Conservation (phyloP, 2,797 vertebrate genomes). For the Gephyroberyx darwinii region DNA sequence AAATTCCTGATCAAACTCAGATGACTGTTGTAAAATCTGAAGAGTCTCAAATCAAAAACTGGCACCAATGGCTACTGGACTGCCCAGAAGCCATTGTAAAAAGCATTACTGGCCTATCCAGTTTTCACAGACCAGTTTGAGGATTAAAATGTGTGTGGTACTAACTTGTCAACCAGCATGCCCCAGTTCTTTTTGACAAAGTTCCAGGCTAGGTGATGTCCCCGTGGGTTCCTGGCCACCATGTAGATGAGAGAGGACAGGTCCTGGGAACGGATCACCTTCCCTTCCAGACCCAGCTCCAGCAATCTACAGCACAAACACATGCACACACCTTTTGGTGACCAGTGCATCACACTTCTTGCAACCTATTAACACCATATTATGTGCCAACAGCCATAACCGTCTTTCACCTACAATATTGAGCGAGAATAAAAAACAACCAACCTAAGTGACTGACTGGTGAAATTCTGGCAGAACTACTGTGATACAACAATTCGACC, state of each 20-base stretch:
- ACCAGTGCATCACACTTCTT: background rate
- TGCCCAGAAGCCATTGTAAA: background rate
- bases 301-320: slow-evolving; percentile 72
- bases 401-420: no score
- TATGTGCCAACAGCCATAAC: background rate
- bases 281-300: slow-evolving; percentile 80
- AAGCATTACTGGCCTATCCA: background rate
- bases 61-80: no score
- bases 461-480: background rate
- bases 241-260: slow-evolving; percentile 74
- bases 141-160: slow-evolving; percentile 37
- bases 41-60: no score
- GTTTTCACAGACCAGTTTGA: background rate
- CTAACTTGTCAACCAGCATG: slow-evolving; percentile 81
- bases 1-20: no score
- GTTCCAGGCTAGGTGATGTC: slow-evolving; percentile 81
- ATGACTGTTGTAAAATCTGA: no score
- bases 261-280: slow-evolving; percentile 81
- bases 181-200: slow-evolving; percentile 85
- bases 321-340: background rate
- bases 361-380: background rate
- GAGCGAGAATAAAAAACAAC: no score
- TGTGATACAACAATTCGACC: slow-evolving; percentile 13
- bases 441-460: background rate
- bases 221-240: slow-evolving; percentile 78